These are phyloP conservation scores for Ctenosaura bakeri DNA, from an alignment of 2,797 vertebrate genomes.

Conservation along the genomic window DNA sequence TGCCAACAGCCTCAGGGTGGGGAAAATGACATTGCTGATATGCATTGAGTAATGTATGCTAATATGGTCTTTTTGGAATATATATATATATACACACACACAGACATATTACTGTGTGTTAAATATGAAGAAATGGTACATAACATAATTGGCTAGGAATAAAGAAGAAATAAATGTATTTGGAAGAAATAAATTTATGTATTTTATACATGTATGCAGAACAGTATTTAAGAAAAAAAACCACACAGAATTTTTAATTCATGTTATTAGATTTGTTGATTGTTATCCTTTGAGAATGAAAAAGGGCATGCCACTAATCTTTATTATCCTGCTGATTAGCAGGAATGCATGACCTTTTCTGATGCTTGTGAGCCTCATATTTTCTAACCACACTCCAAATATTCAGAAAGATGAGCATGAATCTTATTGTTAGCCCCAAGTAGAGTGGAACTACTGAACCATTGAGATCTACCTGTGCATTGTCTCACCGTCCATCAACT, in stretches of 20 bases:
- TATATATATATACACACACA: not conserved
- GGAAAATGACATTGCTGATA: not conserved
- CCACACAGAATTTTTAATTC: not conserved
- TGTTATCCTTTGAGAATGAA: not conserved
- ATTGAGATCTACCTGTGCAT: too few relatives aligned
- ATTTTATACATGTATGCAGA: constrained; percentile 4
- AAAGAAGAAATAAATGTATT: not conserved
- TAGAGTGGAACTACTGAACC: too few relatives aligned
- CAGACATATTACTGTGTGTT: not conserved
- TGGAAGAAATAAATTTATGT: not conserved
- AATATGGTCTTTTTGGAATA: constrained; percentile 14
- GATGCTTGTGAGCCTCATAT: not conserved
- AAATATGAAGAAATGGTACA: not conserved
- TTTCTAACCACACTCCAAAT: not conserved
- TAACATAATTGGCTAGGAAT: constrained; percentile 16
- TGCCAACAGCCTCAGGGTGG: not conserved
- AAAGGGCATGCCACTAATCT: not conserved
- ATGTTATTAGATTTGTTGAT: not conserved
- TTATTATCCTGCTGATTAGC: not conserved
- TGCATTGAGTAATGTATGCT: not conserved
- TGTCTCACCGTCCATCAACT: too few relatives aligned
- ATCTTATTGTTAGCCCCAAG: not conserved
- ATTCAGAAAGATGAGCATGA: not conserved
- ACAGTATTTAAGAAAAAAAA: not conserved
- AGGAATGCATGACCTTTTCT: not conserved